Evolutionary conservation across 2,888 invertebrate species (phyloP).

Genomic region (Smittia aterrima): DNA sequence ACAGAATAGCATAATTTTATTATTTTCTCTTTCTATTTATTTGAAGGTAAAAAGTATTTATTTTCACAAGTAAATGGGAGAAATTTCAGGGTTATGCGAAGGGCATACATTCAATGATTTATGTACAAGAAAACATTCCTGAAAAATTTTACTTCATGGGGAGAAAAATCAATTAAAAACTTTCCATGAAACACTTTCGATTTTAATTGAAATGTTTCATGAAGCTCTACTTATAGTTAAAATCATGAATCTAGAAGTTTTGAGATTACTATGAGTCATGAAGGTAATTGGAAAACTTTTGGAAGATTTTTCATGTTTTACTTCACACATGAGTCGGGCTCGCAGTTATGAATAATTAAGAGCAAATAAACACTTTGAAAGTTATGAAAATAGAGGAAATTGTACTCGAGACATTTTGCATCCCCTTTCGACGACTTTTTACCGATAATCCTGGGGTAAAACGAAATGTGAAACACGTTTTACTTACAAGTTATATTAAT

Average conservation of each 20-base stretch:
- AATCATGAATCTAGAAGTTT: not conserved
- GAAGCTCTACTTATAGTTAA: not conserved
- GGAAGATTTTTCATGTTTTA: not conserved
- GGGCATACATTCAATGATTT: not conserved
- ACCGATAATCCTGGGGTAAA: too few species aligned
- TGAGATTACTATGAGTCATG: conserved; percentile 2
- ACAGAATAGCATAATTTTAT: conserved; percentile 12
- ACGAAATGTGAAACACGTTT: too few species aligned
- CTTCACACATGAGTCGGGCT: not conserved
- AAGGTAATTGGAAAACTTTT: conserved; percentile 13
- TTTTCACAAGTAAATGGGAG: not conserved
- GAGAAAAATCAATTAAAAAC: not conserved
- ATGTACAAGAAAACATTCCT: not conserved
- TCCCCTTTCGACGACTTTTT: too few species aligned
- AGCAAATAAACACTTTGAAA: conserved; percentile 17
- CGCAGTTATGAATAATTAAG: not conserved
- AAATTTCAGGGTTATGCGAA: not conserved
- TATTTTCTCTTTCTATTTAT: not conserved
- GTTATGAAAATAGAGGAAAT: not conserved
- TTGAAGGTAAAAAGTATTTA: not conserved
- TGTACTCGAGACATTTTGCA: too few species aligned
- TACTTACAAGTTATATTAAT: too few species aligned
- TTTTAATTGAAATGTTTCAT: not conserved
- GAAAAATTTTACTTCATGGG: not conserved
- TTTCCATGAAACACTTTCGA: conserved; percentile 1